Evolutionary conservation across 2,113 vertebrate genomes (phyloP), one percentile per base, ranked within the genome.

Genomic region (Ictalurus furcatus): DNA sequence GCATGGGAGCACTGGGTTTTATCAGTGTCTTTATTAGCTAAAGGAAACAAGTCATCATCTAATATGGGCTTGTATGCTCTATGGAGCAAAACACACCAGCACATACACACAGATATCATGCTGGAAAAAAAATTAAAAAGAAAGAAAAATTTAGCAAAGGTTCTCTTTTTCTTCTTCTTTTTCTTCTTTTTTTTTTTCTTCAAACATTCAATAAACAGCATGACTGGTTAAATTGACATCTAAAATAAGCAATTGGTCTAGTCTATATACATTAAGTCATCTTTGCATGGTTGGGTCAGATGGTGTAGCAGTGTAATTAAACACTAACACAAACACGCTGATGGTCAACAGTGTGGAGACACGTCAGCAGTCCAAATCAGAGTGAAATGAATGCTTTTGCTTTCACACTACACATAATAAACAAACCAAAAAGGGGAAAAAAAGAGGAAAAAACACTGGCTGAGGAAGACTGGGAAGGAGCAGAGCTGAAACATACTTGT

Each of bases 1-100:
- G 89, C 61, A 81, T n/a, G n/a, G 16, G 90, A 86, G 88, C 85
- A 74, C 56, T 84, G 91, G 92, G 84, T 87, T 88, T 87, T 88
- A 90, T 86, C 89, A 80, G 84, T 88, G 28, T n/a, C 86, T 90
- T 90, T 88, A 91, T 92, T 91, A 93, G 90, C 88, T 78, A 90
- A 91, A 86, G 87, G 73, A 85, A 91, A 89, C 87, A 73, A 87
- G 89, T 93, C 92, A 94, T 92, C 92, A 85, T 58, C 76, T 69
- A 91, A 79, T 74, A 37, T 40, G 52, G 9, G 40, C 80, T 85
- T 56, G 80, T 79, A 87, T 85, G 76, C 58, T 86, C 12, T 61
- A 6, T 85, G 80, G 92, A 92, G 88, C 92, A 90, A 93, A 91
- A 90, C 12, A 13, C 52, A 79, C 30, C 34, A 44, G 30, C 44